Conservation (phyloP, 2,797 vertebrate species). For the Pseudochirops corinnae region DNA sequence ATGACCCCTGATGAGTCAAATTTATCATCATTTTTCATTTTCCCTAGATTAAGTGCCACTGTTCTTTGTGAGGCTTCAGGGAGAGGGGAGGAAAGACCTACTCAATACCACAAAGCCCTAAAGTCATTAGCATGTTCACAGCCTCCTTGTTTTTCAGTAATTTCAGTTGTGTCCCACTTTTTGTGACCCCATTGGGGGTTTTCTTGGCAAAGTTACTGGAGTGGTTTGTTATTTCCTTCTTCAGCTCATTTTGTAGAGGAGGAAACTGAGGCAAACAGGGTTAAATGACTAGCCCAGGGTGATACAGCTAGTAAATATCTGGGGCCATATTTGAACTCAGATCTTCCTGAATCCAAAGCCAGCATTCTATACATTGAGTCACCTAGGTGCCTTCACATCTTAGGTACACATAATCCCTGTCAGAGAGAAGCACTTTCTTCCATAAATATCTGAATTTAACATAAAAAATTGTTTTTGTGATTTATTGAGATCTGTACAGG, state of each 20-base stretch:
- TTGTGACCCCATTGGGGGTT: too few species aligned
- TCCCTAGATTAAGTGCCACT: not conserved
- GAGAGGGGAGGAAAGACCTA: not conserved
- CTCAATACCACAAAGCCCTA: not conserved
- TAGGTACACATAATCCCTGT: slow-evolving; percentile 14
- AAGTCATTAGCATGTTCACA: slow-evolving; percentile 21
- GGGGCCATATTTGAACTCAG: not conserved
- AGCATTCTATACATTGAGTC: not conserved
- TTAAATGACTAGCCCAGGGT: not conserved
- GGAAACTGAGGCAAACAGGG: not conserved
- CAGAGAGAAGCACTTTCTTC: slow-evolving; percentile 6
- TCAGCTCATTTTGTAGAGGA: not conserved
- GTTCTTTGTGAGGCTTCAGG: not conserved
- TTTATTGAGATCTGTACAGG: slow-evolving; percentile 25
- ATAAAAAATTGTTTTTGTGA: slow-evolving; percentile 9
- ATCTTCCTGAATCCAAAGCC: not conserved
- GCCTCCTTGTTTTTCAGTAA: too few species aligned
- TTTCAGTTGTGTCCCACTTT: too few species aligned
- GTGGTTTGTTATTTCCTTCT: not conserved
- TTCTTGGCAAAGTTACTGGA: not conserved
- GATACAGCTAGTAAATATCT: not conserved
- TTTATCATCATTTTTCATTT: slow-evolving; percentile 12
- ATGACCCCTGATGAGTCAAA: not conserved
- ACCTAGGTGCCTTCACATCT: not conserved
- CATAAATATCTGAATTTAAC: slow-evolving; percentile 24